Evolutionary conservation across 1,140 invertebrate species (phyloP).

Genomic region (Polypedilum vanderplanki): DNA sequence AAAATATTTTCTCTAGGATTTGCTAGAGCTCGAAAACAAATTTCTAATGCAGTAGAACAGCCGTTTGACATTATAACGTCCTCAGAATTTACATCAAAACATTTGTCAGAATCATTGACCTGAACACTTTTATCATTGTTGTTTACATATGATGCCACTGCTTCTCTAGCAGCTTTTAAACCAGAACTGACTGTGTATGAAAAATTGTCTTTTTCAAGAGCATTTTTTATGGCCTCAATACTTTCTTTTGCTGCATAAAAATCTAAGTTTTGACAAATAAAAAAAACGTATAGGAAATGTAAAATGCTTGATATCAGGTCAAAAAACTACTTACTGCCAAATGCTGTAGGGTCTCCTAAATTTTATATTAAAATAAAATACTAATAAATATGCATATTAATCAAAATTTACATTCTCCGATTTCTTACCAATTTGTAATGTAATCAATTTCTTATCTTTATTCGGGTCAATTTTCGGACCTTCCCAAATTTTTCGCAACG

Average conservation of each 20-base stretch:
- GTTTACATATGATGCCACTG: conserved; percentile 65
- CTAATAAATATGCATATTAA: no score
- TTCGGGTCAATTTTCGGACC: neutral
- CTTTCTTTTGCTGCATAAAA: conserved; percentile 13
- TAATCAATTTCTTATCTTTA: neutral
- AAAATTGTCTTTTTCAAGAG: conserved; percentile 18
- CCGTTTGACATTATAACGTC: conserved; percentile 89
- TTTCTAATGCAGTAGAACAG: conserved; percentile 84
- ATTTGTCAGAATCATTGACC: conserved; percentile 53
- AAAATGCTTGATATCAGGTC: neutral
- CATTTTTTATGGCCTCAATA: conserved; percentile 27
- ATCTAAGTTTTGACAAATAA: neutral
- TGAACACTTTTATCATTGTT: neutral
- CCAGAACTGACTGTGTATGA: conserved; percentile 29
- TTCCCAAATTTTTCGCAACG: conserved; percentile 16
- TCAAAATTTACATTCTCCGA: neutral
- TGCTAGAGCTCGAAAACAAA: conserved; percentile 78
- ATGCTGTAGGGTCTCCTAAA: conserved; percentile 1
- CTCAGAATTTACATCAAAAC: conserved; percentile 53
- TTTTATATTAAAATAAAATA: neutral
- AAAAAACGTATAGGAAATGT: neutral
- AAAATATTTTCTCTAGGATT: conserved; percentile 83
- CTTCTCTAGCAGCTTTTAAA: conserved; percentile 55
- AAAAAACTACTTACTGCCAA: neutral
- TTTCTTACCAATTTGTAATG: neutral